A percentile compares a stretch with the other conserved stretches of the same genome.
These are phyloP conservation scores for Drosophila cyrtoloma DNA, from an alignment of 2,888 invertebrate species.

Conservation along the genomic window DNA sequence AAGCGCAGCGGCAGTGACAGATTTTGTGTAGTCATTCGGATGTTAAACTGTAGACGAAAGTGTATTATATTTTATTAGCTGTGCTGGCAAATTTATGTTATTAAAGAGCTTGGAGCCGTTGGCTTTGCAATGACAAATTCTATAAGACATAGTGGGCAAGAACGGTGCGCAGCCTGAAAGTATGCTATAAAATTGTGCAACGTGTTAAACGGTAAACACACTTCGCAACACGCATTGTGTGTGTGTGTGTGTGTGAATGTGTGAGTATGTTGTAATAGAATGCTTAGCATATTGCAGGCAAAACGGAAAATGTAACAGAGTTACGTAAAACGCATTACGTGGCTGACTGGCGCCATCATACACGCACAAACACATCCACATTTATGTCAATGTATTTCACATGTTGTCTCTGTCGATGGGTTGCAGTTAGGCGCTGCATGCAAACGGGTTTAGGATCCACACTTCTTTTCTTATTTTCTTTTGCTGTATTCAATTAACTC, in stretches of 20 bases:
- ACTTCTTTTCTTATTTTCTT: conserved; percentile 1
- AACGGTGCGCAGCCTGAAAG: conserved; percentile 34
- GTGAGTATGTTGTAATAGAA: conserved; percentile 26
- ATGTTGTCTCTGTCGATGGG: conserved; percentile 49
- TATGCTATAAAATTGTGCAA: conserved; percentile 52
- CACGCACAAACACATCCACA: conserved; percentile 4
- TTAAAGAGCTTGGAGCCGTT: conserved; percentile 53
- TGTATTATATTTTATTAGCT: conserved; percentile 77
- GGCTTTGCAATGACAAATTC: conserved; percentile 52
- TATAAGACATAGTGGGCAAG: conserved; percentile 1
- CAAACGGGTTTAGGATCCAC: conserved; percentile 47
- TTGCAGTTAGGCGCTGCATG: conserved; percentile 53
- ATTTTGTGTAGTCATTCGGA: conserved; percentile 44
- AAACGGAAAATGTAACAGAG: conserved; percentile 70
- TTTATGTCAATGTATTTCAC: conserved; percentile 4
- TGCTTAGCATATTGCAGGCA: conserved; percentile 75
- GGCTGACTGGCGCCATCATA: conserved; percentile 46
- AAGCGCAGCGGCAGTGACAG: conserved; percentile 10
- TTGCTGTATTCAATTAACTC: conserved; percentile 28
- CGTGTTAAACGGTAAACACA: conserved; percentile 51
- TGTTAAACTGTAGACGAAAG: conserved; percentile 52
- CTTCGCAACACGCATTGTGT: conserved; percentile 12
- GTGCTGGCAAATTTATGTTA: conserved; percentile 61
- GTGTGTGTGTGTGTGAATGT: conserved; percentile 6
- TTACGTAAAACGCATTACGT: conserved; percentile 65